Percentiles rank a stretch among this genome's conserved stretches.
These are phyloP conservation scores for Sceliomorpha sp. DNA, from an alignment of 2,888 invertebrate species.

Conservation along the genomic window DNA sequence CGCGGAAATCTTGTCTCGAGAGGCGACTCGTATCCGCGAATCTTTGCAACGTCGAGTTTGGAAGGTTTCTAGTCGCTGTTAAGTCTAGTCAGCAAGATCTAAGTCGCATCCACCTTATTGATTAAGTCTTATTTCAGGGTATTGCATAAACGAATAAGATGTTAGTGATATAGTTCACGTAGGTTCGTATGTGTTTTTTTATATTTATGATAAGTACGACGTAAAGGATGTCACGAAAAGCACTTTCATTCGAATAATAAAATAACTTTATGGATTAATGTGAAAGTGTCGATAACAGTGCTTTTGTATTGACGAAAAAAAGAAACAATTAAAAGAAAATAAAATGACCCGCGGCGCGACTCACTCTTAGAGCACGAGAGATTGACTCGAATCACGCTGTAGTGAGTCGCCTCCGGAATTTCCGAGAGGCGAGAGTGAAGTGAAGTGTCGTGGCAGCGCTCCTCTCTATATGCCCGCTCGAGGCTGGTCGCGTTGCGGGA, in stretches of 20 bases:
- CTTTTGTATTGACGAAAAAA: conserved; percentile 22
- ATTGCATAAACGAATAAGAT: conserved; percentile 47
- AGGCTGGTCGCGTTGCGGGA: too few relatives aligned
- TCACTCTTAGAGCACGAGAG: too few relatives aligned
- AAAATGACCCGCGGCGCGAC: too few relatives aligned
- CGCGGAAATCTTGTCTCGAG: too few relatives aligned
- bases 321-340: too few relatives aligned
- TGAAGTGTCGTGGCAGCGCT: too few relatives aligned
- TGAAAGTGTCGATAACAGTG: neutral
- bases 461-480: too few relatives aligned
- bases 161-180: conserved; percentile 41
- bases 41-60: conserved; percentile 8
- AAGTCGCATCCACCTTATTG: conserved; percentile 42
- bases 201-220: conserved; percentile 2
- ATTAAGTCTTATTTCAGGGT: conserved; percentile 54
- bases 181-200: conserved; percentile 40
- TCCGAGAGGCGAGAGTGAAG: too few relatives aligned
- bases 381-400: too few relatives aligned
- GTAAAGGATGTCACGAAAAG: conserved; percentile 21
- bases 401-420: too few relatives aligned
- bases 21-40: too few relatives aligned
- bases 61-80: neutral
- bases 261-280: neutral
- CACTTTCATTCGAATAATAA: conserved; percentile 14
- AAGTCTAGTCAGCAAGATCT: conserved; percentile 35